These are phyloP conservation scores for Plusia festucae DNA, from an alignment of 2,888 invertebrate genomes.

Conservation along the genomic window DNA sequence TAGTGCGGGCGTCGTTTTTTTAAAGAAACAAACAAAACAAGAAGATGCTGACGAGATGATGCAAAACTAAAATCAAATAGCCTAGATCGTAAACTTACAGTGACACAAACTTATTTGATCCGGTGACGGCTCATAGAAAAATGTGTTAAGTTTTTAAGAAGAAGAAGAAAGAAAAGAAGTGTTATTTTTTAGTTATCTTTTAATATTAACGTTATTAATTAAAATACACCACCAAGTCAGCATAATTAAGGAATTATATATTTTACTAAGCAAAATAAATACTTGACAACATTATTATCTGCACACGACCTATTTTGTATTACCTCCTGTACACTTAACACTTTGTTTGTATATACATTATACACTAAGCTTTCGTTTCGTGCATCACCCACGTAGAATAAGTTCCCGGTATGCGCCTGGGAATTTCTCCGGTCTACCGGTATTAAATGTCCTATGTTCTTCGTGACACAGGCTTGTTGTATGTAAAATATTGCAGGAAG, in stretches of 20 bases:
- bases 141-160: too few relatives aligned
- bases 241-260: background rate
- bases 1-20: too few relatives aligned
- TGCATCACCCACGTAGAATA: constrained; percentile 1
- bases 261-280: background rate
- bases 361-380: background rate
- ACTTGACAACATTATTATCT: background rate
- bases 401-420: constrained; percentile 7
- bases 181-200: too few relatives aligned
- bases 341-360: background rate
- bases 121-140: too few relatives aligned
- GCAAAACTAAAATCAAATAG: too few relatives aligned
- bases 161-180: too few relatives aligned
- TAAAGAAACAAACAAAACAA: too few relatives aligned
- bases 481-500: constrained; percentile 2
- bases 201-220: too few relatives aligned
- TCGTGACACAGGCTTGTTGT: constrained; percentile 6
- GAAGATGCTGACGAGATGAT: too few relatives aligned
- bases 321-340: background rate
- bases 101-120: too few relatives aligned
- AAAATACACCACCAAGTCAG: background rate
- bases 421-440: constrained; percentile 8
- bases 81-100: too few relatives aligned
- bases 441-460: constrained; percentile 9
- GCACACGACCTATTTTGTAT: too few relatives aligned